These are phyloP conservation scores for Dolichopus griseipennis DNA, from an alignment of 2,888 invertebrate species.

Conservation along the genomic window DNA sequence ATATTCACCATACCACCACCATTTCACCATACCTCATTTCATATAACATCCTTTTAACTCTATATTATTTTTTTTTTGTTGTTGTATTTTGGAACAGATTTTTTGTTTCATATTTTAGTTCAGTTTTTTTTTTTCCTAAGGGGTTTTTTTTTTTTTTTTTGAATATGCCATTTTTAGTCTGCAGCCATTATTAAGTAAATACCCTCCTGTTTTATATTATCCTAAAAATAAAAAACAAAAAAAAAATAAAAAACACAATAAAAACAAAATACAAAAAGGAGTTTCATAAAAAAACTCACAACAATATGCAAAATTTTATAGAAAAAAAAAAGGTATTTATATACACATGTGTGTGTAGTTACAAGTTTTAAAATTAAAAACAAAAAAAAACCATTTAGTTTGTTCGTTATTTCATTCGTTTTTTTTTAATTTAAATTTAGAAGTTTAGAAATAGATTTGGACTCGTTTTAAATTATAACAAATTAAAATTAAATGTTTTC, in stretches of 20 bases:
- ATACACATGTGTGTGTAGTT: no score
- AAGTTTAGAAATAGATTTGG: no score
- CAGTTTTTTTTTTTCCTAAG: not conserved
- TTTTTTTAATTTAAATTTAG: no score
- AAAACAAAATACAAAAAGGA: not conserved
- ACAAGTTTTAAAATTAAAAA: no score
- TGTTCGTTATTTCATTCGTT: no score
- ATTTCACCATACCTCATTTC: not conserved
- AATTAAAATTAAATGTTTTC: no score
- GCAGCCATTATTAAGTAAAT: slow-evolving; percentile 3
- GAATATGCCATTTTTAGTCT: not conserved
- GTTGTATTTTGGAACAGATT: not conserved
- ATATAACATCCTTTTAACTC: not conserved
- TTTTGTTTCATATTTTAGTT: no score
- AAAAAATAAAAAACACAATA: not conserved
- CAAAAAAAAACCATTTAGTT: no score
- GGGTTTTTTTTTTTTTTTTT: not conserved
- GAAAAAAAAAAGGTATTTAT: no score
- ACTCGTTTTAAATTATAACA: no score
- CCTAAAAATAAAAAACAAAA: not conserved
- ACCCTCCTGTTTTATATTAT: slow-evolving; percentile 1
- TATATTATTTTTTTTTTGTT: slow-evolving; percentile 1
- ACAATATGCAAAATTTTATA: no score
- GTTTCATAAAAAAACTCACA: no score
- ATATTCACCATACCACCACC: not conserved